A percentile compares a stretch with the other conserved stretches of the same genome.
These are phyloP conservation scores for Spodoptera picta DNA, from an alignment of 2,888 invertebrate genomes.

Conservation along the genomic window DNA sequence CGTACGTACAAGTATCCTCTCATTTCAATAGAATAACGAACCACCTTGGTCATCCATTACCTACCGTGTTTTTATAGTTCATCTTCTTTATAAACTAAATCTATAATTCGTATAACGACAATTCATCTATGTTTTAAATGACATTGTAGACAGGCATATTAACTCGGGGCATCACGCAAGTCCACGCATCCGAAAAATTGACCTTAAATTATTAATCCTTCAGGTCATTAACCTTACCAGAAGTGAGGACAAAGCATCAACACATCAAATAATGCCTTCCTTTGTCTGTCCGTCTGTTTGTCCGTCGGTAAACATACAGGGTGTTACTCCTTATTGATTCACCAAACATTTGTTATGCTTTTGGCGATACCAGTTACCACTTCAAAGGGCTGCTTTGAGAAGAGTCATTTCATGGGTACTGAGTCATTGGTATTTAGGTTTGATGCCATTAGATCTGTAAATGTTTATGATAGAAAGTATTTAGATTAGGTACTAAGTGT, in stretches of 20 bases:
- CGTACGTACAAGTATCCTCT: too few species aligned
- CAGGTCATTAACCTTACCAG: conserved; percentile 37
- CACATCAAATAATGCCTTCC: conserved; percentile 55
- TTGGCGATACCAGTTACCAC: conserved; percentile 21
- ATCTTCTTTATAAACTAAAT: too few species aligned
- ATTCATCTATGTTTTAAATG: too few species aligned
- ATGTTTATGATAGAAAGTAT: too few species aligned
- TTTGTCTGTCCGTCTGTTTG: conserved; percentile 50
- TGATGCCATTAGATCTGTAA: too few species aligned
- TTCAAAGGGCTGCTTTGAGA: conserved; percentile 19
- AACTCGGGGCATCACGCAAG: too few species aligned
- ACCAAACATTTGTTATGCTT: conserved; percentile 44
- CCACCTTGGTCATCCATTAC: too few species aligned
- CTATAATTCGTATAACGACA: too few species aligned
- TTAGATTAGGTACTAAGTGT: too few species aligned
- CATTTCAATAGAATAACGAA: too few species aligned
- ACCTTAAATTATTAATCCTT: conserved; percentile 6
- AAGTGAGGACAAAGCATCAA: conserved; percentile 33
- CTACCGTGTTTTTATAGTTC: too few species aligned
- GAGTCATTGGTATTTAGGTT: conserved; percentile 10
- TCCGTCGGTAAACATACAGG: conserved; percentile 51
- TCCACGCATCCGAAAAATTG: conserved; percentile 5
- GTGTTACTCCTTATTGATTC: conserved; percentile 52
- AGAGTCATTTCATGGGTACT: conserved; percentile 7
- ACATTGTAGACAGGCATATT: too few species aligned